phyloP scores from a whole-genome alignment of 2,113 vertebrate genomes.

The Proterorhinus semilunaris region DNA sequence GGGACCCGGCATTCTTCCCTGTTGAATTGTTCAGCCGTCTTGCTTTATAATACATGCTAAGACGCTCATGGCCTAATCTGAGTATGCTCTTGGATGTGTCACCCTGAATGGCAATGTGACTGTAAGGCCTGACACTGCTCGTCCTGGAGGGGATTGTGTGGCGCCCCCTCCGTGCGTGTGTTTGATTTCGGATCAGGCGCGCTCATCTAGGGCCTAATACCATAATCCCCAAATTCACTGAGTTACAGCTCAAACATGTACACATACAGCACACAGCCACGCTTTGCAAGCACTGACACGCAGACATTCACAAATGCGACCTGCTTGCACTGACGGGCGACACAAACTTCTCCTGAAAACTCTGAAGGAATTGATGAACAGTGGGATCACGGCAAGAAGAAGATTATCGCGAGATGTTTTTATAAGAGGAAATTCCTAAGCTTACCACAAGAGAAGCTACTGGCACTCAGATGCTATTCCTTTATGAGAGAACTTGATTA shows the following conservation, averaged over 20 bases:
- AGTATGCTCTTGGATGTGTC: constrained; percentile 59
- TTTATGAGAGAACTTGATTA: background rate
- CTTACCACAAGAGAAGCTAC: background rate
- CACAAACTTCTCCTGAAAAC: constrained; percentile 33
- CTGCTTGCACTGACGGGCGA: constrained; percentile 27
- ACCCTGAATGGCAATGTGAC: constrained; percentile 65
- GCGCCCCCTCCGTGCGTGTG: constrained; percentile 58
- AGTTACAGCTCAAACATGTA: constrained; percentile 69
- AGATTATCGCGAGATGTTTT: constrained; percentile 10
- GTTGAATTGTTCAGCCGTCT: constrained; percentile 64
- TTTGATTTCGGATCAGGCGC: constrained; percentile 74
- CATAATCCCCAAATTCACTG: constrained; percentile 75
- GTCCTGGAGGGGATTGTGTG: constrained; percentile 67
- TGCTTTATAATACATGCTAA: constrained; percentile 70
- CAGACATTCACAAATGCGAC: constrained; percentile 28
- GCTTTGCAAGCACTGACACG: constrained; percentile 27
- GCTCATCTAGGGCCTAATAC: constrained; percentile 75
- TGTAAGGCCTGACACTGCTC: constrained; percentile 62
- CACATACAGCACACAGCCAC: constrained; percentile 40
- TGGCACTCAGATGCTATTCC: background rate
- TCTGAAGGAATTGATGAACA: constrained; percentile 41
- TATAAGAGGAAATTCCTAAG: background rate
- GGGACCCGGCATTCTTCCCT: constrained; percentile 43
- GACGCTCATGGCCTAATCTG: constrained; percentile 68
- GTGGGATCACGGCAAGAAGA: constrained; percentile 19